Conservation (phyloP, 2,113 vertebrate genomes). For the Antechinus stuartii region DNA sequence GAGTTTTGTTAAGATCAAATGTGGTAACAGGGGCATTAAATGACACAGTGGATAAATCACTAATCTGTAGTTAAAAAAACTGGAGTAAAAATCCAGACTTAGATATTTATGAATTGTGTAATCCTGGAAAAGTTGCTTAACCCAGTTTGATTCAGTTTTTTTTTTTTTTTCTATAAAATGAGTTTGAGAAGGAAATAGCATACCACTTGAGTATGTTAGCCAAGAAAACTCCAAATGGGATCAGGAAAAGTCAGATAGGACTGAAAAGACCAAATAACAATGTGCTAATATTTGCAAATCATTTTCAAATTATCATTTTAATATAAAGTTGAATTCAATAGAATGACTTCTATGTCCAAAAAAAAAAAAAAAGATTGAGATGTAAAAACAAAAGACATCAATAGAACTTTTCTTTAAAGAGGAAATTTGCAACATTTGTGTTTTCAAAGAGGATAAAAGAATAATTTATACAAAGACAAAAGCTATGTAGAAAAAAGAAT, state of each 20-base stretch:
- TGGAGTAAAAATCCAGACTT: neutral
- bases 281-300: neutral
- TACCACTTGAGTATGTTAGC: neutral
- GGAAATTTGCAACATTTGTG: neutral
- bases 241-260: no score
- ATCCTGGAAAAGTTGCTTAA: neutral
- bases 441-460: neutral
- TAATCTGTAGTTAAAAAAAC: neutral
- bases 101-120: neutral
- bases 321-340: neutral
- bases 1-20: neutral
- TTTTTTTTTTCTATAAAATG: neutral
- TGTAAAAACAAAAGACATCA: neutral
- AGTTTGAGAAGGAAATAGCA: neutral
- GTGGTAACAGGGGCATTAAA: no score
- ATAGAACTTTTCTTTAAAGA: neutral
- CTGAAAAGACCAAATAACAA: neutral
- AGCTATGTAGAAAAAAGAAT: neutral
- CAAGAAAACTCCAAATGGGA: neutral
- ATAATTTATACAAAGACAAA: neutral
- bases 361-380: neutral
- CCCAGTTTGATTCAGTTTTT: neutral
- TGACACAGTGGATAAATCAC: no score
- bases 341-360: neutral
- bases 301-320: neutral